A percentile compares a stretch with the other conserved stretches of the same genome.
These are phyloP conservation scores for Drosophila incognita DNA, from an alignment of 2,888 invertebrate species.

Conservation along the genomic window DNA sequence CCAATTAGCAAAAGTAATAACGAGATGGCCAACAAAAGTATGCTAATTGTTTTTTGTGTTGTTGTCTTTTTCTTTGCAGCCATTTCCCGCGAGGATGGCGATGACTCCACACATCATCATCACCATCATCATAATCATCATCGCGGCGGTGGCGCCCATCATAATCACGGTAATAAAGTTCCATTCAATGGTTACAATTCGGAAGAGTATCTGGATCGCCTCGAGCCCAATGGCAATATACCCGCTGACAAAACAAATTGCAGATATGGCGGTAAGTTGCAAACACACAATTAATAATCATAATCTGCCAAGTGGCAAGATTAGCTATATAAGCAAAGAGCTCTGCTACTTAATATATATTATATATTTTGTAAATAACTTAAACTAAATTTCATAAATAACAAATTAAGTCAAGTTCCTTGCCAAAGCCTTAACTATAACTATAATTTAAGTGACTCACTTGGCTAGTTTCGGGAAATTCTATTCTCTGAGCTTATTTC, in stretches of 20 bases:
- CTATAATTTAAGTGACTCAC: neutral
- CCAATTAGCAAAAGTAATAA: conserved; percentile 39
- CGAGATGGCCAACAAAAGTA: conserved; percentile 27
- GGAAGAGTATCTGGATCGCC: conserved; percentile 96
- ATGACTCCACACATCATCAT: conserved; percentile 86
- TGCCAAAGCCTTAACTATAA: neutral
- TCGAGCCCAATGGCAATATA: conserved; percentile 97
- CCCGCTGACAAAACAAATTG: conserved; percentile 93
- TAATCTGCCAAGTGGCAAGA: neutral
- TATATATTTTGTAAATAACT: neutral
- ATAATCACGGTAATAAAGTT: conserved; percentile 89
- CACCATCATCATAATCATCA: conserved; percentile 88
- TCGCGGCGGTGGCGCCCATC: conserved; percentile 86
- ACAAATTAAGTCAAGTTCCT: too few relatives aligned
- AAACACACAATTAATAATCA: neutral
- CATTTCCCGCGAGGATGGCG: conserved; percentile 95
- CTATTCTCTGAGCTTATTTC: neutral
- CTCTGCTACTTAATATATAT: neutral
- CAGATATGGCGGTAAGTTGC: conserved; percentile 87
- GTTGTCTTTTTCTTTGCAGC: conserved; percentile 87
- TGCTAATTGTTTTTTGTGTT: conserved; percentile 29
- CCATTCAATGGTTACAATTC: conserved; percentile 95
- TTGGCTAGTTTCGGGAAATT: neutral
- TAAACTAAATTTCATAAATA: neutral
- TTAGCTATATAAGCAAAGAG: neutral